Evolutionary conservation across 2,888 invertebrate species (phyloP).

Genomic region (Rutpela maculata): DNA sequence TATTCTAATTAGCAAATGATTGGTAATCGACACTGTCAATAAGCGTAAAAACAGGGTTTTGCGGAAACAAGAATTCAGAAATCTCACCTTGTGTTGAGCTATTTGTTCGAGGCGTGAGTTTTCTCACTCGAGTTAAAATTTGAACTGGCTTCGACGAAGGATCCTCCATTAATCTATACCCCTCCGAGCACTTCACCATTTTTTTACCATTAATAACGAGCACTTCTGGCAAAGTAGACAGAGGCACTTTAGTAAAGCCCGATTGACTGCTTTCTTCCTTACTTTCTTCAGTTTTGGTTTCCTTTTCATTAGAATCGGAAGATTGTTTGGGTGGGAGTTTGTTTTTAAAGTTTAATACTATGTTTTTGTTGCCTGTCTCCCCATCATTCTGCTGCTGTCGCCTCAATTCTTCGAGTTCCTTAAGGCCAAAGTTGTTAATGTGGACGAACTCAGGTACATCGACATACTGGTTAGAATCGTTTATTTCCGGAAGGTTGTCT

Average conservation of each 20-base stretch:
- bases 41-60: too few relatives aligned
- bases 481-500: slow-evolving; percentile 39
- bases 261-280: not conserved
- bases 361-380: not conserved
- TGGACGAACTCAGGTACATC: slow-evolving; percentile 52
- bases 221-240: not conserved
- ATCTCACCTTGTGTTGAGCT: not conserved
- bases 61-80: not conserved
- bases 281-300: not conserved
- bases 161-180: not conserved
- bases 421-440: slow-evolving; percentile 47
- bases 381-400: slow-evolving; percentile 19
- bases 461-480: slow-evolving; percentile 42
- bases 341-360: not conserved
- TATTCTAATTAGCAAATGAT: too few relatives aligned
- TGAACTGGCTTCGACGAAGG: not conserved
- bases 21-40: too few relatives aligned
- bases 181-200: slow-evolving; percentile 5
- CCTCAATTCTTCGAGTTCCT: slow-evolving; percentile 26
- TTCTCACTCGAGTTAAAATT: not conserved
- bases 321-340: too few relatives aligned
- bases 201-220: slow-evolving; percentile 5
- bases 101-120: not conserved
- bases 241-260: not conserved
- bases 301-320: not conserved